A percentile compares a stretch with the other conserved stretches of the same genome.
Evolutionary conservation across 2,113 vertebrate species (phyloP).

Genomic region (Dasyurus viverrinus): DNA sequence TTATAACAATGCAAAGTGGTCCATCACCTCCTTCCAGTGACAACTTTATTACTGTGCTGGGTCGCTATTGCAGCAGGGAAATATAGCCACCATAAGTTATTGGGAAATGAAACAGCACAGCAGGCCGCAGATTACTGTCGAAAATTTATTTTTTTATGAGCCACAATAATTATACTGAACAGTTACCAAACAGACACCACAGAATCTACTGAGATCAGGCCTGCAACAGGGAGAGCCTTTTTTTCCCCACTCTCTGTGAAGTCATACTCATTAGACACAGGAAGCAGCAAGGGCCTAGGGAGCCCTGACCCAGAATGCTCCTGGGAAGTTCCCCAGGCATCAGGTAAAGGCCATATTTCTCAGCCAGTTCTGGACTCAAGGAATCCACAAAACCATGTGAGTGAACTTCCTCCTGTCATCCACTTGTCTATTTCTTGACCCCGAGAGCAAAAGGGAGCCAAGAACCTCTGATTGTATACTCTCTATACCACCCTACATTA

Average conservation of each 20-base stretch:
- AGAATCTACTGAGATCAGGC: slow-evolving; percentile 56
- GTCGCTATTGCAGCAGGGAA: slow-evolving; percentile 57
- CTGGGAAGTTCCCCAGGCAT: not conserved
- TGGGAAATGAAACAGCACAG: slow-evolving; percentile 61
- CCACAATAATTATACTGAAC: slow-evolving; percentile 73
- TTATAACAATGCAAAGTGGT: slow-evolving; percentile 76
- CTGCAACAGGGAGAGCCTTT: slow-evolving; percentile 29
- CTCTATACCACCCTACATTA: not conserved
- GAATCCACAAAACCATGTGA: not conserved
- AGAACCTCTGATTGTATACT: not conserved
- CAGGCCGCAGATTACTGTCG: slow-evolving; percentile 23
- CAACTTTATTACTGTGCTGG: slow-evolving; percentile 73
- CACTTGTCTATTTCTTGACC: not conserved
- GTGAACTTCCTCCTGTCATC: not conserved
- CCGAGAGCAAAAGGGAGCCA: not conserved
- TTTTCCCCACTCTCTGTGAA: slow-evolving; percentile 34
- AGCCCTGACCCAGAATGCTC: not conserved
- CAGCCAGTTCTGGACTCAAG: not conserved
- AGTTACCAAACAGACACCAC: slow-evolving; percentile 63
- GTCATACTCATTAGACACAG: slow-evolving; percentile 4
- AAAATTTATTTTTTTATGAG: slow-evolving; percentile 70
- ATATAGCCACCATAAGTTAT: slow-evolving; percentile 60
- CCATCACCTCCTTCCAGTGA: slow-evolving; percentile 64
- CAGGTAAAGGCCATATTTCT: not conserved
- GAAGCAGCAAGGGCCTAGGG: not conserved